Evolutionary conservation across 2,888 invertebrate species (phyloP).

Genomic region (Ferrisia virgata): DNA sequence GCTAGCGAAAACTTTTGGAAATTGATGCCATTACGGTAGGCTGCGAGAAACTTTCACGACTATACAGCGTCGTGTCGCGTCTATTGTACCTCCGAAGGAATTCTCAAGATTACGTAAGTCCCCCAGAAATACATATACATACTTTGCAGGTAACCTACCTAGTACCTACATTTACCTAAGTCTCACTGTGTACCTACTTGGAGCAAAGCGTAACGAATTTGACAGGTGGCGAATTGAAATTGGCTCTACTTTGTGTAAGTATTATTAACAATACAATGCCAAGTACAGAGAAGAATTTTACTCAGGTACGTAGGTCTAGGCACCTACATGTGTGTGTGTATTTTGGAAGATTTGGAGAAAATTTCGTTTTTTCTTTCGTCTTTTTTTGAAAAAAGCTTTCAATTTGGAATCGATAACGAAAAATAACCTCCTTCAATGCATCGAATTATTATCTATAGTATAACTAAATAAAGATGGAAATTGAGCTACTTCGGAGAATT

Average conservation of each 20-base stretch:
- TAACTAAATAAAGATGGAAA: not conserved
- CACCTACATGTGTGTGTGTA: too few relatives aligned
- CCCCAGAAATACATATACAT: not conserved
- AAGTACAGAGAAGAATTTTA: not conserved
- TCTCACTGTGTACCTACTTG: too few relatives aligned
- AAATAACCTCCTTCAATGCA: too few relatives aligned
- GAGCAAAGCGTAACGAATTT: too few relatives aligned
- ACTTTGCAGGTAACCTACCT: too few relatives aligned
- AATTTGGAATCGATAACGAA: not conserved
- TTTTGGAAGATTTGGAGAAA: not conserved
- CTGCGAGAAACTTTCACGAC: not conserved
- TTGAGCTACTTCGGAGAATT: not conserved
- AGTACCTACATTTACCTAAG: too few relatives aligned
- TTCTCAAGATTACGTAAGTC: not conserved
- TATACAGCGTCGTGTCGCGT: not conserved
- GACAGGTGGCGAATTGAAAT: constrained; percentile 9
- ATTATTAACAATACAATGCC: not conserved
- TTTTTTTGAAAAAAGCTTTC: not conserved
- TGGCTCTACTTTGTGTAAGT: not conserved
- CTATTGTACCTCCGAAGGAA: not conserved
- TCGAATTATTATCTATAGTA: not conserved
- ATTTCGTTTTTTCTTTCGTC: not conserved
- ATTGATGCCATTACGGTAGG: not conserved
- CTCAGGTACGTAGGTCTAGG: too few relatives aligned
- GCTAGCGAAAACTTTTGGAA: not conserved